Conservation (phyloP, 2,113 vertebrate genomes). For the Rhadina sibilatrix region DNA sequence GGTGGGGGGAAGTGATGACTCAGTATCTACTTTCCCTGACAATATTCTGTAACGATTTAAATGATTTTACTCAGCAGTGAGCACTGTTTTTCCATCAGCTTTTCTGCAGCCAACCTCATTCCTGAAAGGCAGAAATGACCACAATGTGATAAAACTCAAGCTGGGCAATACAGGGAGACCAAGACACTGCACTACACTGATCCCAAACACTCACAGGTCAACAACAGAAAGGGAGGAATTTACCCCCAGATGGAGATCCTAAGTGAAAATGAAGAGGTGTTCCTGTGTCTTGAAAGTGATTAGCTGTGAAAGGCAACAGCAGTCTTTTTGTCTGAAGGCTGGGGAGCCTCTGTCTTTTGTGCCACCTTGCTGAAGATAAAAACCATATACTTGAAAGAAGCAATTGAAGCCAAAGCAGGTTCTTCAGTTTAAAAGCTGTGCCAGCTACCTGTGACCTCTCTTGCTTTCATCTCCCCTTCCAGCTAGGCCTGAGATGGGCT, state of each 20-base stretch:
- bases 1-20: not conserved
- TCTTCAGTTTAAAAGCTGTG: not conserved
- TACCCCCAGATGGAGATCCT: not conserved
- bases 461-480: not conserved
- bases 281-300: not conserved
- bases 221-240: not conserved
- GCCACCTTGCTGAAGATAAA: not conserved
- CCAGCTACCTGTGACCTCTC: not conserved
- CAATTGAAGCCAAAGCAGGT: not conserved
- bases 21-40: not conserved
- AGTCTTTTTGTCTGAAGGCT: not conserved
- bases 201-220: not conserved
- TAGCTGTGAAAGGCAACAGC: not conserved
- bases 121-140: not conserved
- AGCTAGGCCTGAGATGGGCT: not conserved
- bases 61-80: not conserved
- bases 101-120: not conserved
- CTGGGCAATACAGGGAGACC: not conserved
- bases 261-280: not conserved
- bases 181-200: not conserved
- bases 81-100: not conserved
- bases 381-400: not conserved
- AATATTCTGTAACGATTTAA: not conserved
- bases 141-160: not conserved
- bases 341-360: not conserved